A percentile compares a stretch with the other conserved stretches of the same genome.
Evolutionary conservation across 2,113 vertebrate genomes (phyloP).

Genomic region (Perca fluviatilis): DNA sequence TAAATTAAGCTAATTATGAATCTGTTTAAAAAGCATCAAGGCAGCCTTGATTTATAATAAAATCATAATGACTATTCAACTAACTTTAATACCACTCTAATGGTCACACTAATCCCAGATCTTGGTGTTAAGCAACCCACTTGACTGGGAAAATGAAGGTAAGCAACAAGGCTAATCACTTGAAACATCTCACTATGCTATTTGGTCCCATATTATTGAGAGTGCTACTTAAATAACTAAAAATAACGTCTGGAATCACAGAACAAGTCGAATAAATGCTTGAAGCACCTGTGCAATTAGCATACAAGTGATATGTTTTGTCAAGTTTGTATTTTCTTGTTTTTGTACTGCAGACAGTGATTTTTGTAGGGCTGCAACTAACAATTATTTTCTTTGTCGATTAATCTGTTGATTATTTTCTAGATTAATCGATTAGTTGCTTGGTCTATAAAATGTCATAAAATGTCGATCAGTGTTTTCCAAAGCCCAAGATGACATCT

Average conservation of each 20-base stretch:
- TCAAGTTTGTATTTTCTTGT: not conserved
- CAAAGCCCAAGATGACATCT: no score
- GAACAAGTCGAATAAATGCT: constrained; percentile 10
- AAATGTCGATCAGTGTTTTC: no score
- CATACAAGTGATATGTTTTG: not conserved
- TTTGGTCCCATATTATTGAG: constrained; percentile 22
- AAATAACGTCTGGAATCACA: constrained; percentile 10
- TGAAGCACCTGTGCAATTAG: not conserved
- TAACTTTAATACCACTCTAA: constrained; percentile 26
- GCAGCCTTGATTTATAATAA: constrained; percentile 23
- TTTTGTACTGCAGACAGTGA: not conserved
- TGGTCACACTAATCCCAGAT: constrained; percentile 8
- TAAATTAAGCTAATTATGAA: constrained; percentile 20
- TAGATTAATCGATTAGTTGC: no score
- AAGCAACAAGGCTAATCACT: constrained; percentile 46
- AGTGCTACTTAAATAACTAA: not conserved
- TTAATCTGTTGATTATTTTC: no score
- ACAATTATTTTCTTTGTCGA: no score
- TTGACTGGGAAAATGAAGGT: constrained; percentile 22
- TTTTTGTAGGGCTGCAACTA: not conserved
- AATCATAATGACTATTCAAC: constrained; percentile 11
- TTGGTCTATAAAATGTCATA: no score
- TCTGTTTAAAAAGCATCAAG: constrained; percentile 8
- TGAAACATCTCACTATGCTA: constrained; percentile 25
- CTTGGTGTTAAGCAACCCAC: not conserved